Conservation (phyloP, 2,888 invertebrate species). For the Strigamia crassipes region DNA sequence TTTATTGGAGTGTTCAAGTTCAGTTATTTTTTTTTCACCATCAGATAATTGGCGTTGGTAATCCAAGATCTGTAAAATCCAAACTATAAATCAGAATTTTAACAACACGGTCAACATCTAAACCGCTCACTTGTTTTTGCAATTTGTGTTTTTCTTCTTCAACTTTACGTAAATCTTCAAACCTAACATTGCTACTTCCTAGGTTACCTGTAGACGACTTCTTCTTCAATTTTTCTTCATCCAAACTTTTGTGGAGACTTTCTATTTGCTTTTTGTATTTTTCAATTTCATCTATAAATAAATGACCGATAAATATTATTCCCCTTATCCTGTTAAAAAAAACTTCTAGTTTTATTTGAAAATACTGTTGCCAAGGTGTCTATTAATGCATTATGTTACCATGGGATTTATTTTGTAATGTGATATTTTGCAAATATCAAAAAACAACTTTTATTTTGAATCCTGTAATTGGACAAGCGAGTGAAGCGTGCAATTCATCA, state of each 20-base stretch:
- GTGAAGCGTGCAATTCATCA: too few species aligned
- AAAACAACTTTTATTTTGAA: too few species aligned
- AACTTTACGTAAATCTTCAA: conserved; percentile 50
- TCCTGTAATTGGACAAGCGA: too few species aligned
- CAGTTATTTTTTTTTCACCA: conserved; percentile 65
- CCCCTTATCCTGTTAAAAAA: background rate
- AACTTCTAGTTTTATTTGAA: background rate
- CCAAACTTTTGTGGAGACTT: conserved; percentile 65
- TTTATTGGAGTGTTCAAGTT: conserved; percentile 57
- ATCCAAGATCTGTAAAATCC: conserved; percentile 65
- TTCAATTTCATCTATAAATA: conserved; percentile 56
- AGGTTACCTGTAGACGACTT: conserved; percentile 46
- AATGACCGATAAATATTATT: conserved; percentile 3
- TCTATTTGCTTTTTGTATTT: conserved; percentile 69
- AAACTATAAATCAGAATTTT: background rate
- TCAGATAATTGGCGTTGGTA: conserved; percentile 71
- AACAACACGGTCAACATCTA: background rate
- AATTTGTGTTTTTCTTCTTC: conserved; percentile 67
- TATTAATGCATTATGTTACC: too few species aligned
- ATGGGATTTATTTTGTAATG: too few species aligned
- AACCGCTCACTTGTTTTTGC: conserved; percentile 64
- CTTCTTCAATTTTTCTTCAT: conserved; percentile 67
- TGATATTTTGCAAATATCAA: too few species aligned
- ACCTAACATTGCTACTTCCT: conserved; percentile 47
- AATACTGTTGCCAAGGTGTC: too few species aligned